phyloP scores from a whole-genome alignment of 2,113 vertebrate genomes.

The Microcebus murinus region DNA sequence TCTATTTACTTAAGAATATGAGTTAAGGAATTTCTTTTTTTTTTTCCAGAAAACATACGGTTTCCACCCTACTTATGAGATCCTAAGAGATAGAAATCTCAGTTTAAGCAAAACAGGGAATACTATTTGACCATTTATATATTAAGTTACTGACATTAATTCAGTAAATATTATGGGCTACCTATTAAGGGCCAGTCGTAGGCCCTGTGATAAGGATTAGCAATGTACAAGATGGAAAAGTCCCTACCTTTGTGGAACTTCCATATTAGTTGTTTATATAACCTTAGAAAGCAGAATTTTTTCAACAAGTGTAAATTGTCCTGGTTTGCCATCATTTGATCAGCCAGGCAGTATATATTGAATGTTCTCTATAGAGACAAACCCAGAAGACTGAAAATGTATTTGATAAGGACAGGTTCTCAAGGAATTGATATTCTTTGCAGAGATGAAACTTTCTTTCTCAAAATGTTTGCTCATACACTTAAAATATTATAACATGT shows the following conservation, averaged over 20 bases:
- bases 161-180: not conserved
- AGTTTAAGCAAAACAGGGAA: not conserved
- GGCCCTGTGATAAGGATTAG: not conserved
- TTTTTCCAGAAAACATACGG: not conserved
- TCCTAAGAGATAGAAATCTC: not conserved
- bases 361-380: not conserved
- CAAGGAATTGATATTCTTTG: not conserved
- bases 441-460: not conserved
- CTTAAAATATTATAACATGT: not conserved
- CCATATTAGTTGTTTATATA: not conserved
- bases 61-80: not conserved
- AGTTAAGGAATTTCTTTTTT: not conserved
- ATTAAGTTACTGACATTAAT: not conserved
- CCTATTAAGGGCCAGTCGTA: not conserved
- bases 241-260: not conserved
- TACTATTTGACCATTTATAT: not conserved
- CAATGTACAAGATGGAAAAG: not conserved
- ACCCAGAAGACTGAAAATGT: not conserved
- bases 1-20: not conserved
- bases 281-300: not conserved
- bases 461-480: not conserved
- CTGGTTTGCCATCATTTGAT: not conserved
- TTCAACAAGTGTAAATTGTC: not conserved
- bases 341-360: not conserved
- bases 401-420: not conserved